Evolutionary conservation across 2,888 invertebrate genomes (phyloP), one percentile per base, ranked within the genome.

Genomic region (Drosophila suboccidentalis): DNA sequence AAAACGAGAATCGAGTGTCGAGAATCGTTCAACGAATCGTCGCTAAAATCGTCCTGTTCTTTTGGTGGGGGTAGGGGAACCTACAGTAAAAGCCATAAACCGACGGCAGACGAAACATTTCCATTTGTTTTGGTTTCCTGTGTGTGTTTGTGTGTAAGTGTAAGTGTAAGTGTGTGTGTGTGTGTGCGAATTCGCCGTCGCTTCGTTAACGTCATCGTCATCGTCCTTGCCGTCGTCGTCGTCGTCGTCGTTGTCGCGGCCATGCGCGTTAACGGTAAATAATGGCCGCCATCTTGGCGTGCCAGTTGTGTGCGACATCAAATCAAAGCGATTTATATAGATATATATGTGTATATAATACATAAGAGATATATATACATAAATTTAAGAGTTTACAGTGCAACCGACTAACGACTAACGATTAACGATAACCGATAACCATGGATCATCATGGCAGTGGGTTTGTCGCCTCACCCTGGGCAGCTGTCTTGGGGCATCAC

Each of bases 361-460:
- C 5, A 57, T 29, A 57, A 63, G 69, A 62, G 13, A 66, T 61
- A 66, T 63, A 64, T 19, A 43, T 10, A 49, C 17, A 44, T 36
- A 61, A 22, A 58, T 22, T 13, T 49, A 43, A 67, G 39, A 34
- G 55, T 38, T 51, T 47, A 39, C 43, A 60, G 68, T 36, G 57
- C 19, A 13, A 38, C 6, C 41, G 32, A 53, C 59, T 32, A 51
- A 6, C 58, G 50, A 62, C 39, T 50, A 58, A 11, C 53, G 59
- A 53, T 65, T 22, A 51, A 4, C 51, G 43, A 36, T 54, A 39
- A 10, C 19, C 22, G 53, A 41, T 29, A 29, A 11, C 32, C 1
- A 95, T 97, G 96, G 97, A 97, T 94, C 97, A 97, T 93, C 96
- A 96, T 85, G 95, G 96, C 91, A 94, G 94, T 91, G 96, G 95